Evolutionary conservation across 2,888 invertebrate genomes (phyloP).

Genomic region (Shargacucullia verbasci): DNA sequence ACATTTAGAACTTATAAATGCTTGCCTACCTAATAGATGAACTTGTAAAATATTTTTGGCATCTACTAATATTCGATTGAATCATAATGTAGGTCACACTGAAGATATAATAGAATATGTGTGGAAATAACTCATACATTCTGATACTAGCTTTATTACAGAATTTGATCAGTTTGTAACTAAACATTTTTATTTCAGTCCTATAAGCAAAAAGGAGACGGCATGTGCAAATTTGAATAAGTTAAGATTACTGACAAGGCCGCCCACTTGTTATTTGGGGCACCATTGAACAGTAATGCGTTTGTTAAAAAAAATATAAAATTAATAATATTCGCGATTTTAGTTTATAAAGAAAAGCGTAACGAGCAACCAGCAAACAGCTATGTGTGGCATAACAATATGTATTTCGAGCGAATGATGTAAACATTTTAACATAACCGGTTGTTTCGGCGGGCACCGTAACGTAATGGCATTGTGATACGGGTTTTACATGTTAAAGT

Average conservation of each 20-base stretch:
- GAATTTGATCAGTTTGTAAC: conserved; percentile 17
- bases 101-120: conserved; percentile 18
- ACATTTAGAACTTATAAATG: conserved; percentile 60
- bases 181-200: conserved; percentile 28
- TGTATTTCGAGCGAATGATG: conserved; percentile 67
- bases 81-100: conserved; percentile 33
- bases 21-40: conserved; percentile 45
- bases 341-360: conserved; percentile 21
- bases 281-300: conserved; percentile 12
- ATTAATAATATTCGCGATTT: background rate
- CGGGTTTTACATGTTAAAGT: conserved; percentile 48
- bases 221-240: conserved; percentile 66
- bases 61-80: conserved; percentile 57
- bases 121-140: conserved; percentile 12
- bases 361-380: conserved; percentile 13
- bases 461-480: conserved; percentile 61
- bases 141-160: conserved; percentile 4
- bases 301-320: background rate
- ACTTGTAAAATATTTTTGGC: conserved; percentile 60
- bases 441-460: conserved; percentile 57
- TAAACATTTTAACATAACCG: conserved; percentile 73
- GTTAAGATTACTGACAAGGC: conserved; percentile 73
- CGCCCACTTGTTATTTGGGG: conserved; percentile 44
- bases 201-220: conserved; percentile 10
- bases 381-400: conserved; percentile 38